Evolutionary conservation across 2,888 invertebrate species (phyloP), one percentile per base, ranked within the genome.

Genomic region (Tachina lurida): DNA sequence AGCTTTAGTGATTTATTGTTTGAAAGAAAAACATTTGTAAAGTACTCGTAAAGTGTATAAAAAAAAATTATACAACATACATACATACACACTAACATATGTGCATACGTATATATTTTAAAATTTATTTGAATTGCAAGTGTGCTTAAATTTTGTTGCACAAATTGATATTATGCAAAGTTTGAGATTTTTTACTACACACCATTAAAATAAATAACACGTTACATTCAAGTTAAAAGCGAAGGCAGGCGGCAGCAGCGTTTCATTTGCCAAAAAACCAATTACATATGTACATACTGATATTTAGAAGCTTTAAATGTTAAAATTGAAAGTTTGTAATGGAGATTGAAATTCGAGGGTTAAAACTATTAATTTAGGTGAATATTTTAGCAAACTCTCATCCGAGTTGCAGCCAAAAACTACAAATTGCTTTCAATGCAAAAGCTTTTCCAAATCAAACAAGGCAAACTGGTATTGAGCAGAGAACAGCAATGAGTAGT

Each of bases 1-100:
- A 56, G 15, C 52, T 43, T 52, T 22, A 31, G 12, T 67, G 76
- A 76, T 78, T 78, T 78, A 70, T 71, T 52, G 31, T 12, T 58
- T 47, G 15, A 31, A 43, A 70, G 43, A 56, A 43, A 31, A 39
- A 31, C 47, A 65, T 22, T 65, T 65, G 12, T 13, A n/a, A n/a
- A n/a, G n/a, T n/a, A n/a, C n/a, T n/a, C n/a, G n/a, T n/a, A n/a
- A n/a, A n/a, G n/a, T n/a, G n/a, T n/a, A n/a, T n/a, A n/a, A 41
- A 47, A 45, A 65, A 65, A 47, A 15, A 9, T 15, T 43, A 47
- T 65, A 31, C 47, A 65, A 63, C n/a, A 45, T 63, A 45, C 31
- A 31, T 0, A 31, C 31, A 31, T 31, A 31, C 31, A 5, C 7
- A 31, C 31, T 31, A 31, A 31, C 31, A 0, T 31, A 7, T 31